Evolutionary conservation across 2,888 invertebrate species (phyloP), one percentile per base, ranked within the genome.

Genomic region (Phragmatobia fuliginosa): DNA sequence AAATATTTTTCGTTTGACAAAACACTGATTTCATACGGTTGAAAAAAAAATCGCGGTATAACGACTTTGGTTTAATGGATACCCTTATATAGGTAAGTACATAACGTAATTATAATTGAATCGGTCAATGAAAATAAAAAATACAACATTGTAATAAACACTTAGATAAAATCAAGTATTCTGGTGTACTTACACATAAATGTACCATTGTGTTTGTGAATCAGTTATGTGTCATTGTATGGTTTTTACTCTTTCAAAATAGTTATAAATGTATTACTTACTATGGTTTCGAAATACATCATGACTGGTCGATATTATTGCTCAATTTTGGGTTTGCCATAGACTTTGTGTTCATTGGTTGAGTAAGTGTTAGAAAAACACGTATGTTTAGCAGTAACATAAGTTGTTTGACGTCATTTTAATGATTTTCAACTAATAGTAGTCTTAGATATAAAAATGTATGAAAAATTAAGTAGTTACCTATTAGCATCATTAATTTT

Each of bases 191-290:
- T n/a, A n/a, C 21, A 49, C 10, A 49, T 49, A 21, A 49, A 49
- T 49, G 21, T 49, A 21, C 21, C 7, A 41, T 18, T n/a, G 2
- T 49, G 45, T 49, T 10, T 21, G n/a, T 49, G 45, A 38, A 31
- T 41, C 25, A 58, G 32, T 16, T 16, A 66, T 68, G 64, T 67
- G 60, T 66, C 72, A 72, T 31, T 52, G 28, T 67, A 45, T 41
- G 70, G 70, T 68, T 81, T 79, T 73, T 74, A 70, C 72, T 49
- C 61, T 80, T 77, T 71, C 75, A 56, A 69, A 80, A 70, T 38
- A 10, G n/a, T n/a, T n/a, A n/a, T n/a, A n/a, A n/a, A n/a, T n/a
- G n/a, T n/a, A n/a, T n/a, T 56, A 28, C 28, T 56, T 1, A n/a
- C 45, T n/a, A 49, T 49, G 25, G 16, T 31, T 49, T 66, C 45